A percentile compares a stretch with the other conserved stretches of the same genome.
phyloP scores from a whole-genome alignment of 2,797 vertebrate species.

The Ciconia nigra region DNA sequence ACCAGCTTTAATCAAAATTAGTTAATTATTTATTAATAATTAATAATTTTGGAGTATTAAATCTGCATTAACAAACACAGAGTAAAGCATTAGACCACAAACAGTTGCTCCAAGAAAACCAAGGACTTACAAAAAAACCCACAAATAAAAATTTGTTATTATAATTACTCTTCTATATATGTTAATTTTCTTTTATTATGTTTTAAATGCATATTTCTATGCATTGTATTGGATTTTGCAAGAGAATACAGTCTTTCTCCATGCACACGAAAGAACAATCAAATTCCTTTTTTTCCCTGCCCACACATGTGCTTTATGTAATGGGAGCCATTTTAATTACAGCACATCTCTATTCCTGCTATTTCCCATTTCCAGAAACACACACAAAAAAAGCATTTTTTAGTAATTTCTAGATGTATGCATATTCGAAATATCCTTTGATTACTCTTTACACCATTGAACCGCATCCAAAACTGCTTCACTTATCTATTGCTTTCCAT shows the following conservation, averaged over 20 bases:
- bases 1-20: neutral
- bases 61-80: neutral
- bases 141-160: neutral
- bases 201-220: neutral
- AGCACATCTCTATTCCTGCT: neutral
- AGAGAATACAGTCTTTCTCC: neutral
- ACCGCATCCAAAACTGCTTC: neutral
- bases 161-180: neutral
- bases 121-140: neutral
- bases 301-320: neutral
- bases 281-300: neutral
- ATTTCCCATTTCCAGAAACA: neutral
- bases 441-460: neutral
- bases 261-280: neutral
- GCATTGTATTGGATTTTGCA: neutral
- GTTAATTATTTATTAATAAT: neutral
- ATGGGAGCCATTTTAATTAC: neutral
- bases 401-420: neutral
- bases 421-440: neutral
- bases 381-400: neutral
- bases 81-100: neutral
- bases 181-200: neutral
- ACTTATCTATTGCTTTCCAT: neutral
- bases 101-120: constrained; percentile 4
- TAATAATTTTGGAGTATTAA: neutral